phyloP scores from a whole-genome alignment of 1,140 invertebrate genomes.

The Drosophila melanogaster region Release_6_plus_ISO1_MT NT_033777.3:17203501-17204000 shows the following conservation, averaged over 20 bases:
- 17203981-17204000: constrained; percentile 76
- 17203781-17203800: constrained; percentile 75
- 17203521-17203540: constrained; percentile 12
- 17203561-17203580: constrained; percentile 20
- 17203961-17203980: constrained; percentile 81
- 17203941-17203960: constrained; percentile 82
- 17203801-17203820: constrained; percentile 79
- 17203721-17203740: constrained; percentile 41
- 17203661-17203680: constrained; percentile 51
- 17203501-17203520: constrained; percentile 51
- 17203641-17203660: constrained; percentile 24
- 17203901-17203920: constrained; percentile 32
- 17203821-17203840: constrained; percentile 83
- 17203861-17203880: constrained; percentile 5
- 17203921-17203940: constrained; percentile 79
- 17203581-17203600: constrained; percentile 51
- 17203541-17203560: constrained; percentile 6
- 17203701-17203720: constrained; percentile 70
- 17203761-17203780: constrained; percentile 83
- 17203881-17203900: constrained; percentile 13
- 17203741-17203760: constrained; percentile 80
- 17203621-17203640: constrained; percentile 43
- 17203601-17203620: constrained; percentile 62
- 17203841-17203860: constrained; percentile 66
- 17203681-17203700: constrained; percentile 77